phyloP scores from a whole-genome alignment of 2,888 invertebrate species.

The Baronia brevicornis region DNA sequence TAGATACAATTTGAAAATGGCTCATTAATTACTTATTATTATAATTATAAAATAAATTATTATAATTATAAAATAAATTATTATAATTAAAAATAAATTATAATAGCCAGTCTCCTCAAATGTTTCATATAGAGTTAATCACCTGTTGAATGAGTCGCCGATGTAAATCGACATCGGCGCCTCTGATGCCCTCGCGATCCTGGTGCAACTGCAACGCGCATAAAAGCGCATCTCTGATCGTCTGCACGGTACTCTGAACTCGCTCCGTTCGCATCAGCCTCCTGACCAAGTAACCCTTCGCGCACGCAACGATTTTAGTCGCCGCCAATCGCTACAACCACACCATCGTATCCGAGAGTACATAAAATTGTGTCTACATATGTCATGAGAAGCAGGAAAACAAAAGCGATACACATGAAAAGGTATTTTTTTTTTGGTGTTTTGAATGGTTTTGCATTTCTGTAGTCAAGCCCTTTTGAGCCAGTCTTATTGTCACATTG shows the following conservation, averaged over 20 bases:
- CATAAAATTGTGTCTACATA: slow-evolving; percentile 38
- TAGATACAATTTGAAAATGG: too few relatives aligned
- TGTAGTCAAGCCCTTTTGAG: too few relatives aligned
- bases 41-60: too few relatives aligned
- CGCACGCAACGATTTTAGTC: slow-evolving; percentile 79
- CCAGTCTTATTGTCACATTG: too few relatives aligned
- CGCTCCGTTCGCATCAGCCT: slow-evolving; percentile 87
- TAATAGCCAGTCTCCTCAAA: too few relatives aligned
- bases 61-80: background rate
- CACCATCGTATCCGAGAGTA: slow-evolving; percentile 25
- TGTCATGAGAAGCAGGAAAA: slow-evolving; percentile 1
- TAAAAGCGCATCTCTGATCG: slow-evolving; percentile 84
- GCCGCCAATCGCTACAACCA: slow-evolving; percentile 75
- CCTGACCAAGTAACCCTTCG: slow-evolving; percentile 87
- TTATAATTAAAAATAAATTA: too few relatives aligned
- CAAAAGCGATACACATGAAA: slow-evolving; percentile 5
- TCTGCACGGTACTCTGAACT: slow-evolving; percentile 85
- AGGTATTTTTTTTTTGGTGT: background rate
- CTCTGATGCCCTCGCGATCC: slow-evolving; percentile 74
- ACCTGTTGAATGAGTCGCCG: slow-evolving; percentile 84
- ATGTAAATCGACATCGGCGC: slow-evolving; percentile 82
- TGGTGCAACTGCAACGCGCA: slow-evolving; percentile 85
- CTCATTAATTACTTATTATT: too few relatives aligned
- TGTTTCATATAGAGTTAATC: slow-evolving; percentile 21
- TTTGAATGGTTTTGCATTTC: background rate